Conservation (phyloP, 2,113 vertebrate species). For the Datnioides undecimradiatus region DNA sequence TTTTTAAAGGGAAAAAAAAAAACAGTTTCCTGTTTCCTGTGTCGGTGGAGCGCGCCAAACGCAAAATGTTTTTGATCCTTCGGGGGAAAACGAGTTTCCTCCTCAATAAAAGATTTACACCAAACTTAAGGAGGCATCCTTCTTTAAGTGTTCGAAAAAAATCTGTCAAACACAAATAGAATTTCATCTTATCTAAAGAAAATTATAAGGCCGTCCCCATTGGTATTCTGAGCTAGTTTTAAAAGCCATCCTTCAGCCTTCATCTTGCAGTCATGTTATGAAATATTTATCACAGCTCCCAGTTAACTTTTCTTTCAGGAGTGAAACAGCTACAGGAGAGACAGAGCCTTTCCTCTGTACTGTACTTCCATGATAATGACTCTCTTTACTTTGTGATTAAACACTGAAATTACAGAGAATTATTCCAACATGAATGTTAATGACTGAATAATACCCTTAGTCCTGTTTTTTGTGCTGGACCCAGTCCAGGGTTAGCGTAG, state of each 20-base stretch:
- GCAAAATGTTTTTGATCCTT: conserved; percentile 28
- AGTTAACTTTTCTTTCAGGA: conserved; percentile 50
- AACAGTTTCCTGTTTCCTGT: neutral
- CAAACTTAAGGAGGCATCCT: conserved; percentile 14
- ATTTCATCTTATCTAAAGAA: conserved; percentile 44
- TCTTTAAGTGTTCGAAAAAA: conserved; percentile 49
- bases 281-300: conserved; percentile 63
- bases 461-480: neutral
- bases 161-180: conserved; percentile 40
- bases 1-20: neutral
- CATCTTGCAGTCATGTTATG: conserved; percentile 55
- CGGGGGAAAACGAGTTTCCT: conserved; percentile 21
- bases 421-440: neutral
- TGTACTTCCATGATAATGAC: conserved; percentile 17
- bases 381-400: conserved; percentile 26
- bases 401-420: neutral
- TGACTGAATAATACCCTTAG: conserved; percentile 1
- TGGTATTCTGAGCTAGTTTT: conserved; percentile 60
- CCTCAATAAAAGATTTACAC: conserved; percentile 31
- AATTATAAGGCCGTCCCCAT: conserved; percentile 39
- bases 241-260: conserved; percentile 56
- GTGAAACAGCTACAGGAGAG: conserved; percentile 12
- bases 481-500: neutral
- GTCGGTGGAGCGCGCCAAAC: neutral
- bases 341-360: conserved; percentile 10